These are phyloP conservation scores for Orchesellides sinensis DNA, from an alignment of 2,888 invertebrate genomes.

Conservation along the genomic window DNA sequence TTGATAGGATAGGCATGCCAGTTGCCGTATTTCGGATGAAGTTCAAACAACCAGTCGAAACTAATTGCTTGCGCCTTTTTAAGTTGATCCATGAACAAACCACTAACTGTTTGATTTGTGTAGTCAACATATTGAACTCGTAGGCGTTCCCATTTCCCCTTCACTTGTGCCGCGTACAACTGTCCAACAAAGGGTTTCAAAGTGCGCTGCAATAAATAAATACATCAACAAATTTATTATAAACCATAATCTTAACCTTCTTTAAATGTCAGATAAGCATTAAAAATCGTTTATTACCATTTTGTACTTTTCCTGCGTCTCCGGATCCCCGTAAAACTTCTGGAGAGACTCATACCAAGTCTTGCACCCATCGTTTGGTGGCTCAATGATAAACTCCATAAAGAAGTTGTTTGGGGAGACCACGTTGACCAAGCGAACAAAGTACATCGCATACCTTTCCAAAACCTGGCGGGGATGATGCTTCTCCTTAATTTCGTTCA, in stretches of 20 bases:
- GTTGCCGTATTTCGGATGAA: conserved; percentile 1
- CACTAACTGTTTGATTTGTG: background rate
- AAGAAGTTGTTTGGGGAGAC: background rate
- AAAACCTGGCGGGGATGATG: background rate
- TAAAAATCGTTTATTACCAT: background rate
- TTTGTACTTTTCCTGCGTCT: background rate
- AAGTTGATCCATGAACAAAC: background rate
- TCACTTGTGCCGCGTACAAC: background rate
- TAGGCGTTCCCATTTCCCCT: background rate
- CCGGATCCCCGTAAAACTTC: conserved; percentile 1
- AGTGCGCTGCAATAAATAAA: background rate
- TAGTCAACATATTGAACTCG: background rate
- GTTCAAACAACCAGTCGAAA: background rate
- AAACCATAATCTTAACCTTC: background rate
- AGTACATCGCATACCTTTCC: background rate
- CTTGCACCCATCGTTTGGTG: background rate
- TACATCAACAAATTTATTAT: background rate
- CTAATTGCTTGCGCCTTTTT: background rate
- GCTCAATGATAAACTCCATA: background rate
- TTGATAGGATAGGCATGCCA: conserved; percentile 2
- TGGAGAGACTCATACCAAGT: background rate
- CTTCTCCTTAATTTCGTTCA: background rate
- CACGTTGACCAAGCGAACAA: background rate
- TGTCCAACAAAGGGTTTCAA: background rate
- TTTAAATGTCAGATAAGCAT: background rate